These are phyloP conservation scores for Ammodytes dubius DNA, from an alignment of 2,113 vertebrate species.

Conservation along the genomic window DNA sequence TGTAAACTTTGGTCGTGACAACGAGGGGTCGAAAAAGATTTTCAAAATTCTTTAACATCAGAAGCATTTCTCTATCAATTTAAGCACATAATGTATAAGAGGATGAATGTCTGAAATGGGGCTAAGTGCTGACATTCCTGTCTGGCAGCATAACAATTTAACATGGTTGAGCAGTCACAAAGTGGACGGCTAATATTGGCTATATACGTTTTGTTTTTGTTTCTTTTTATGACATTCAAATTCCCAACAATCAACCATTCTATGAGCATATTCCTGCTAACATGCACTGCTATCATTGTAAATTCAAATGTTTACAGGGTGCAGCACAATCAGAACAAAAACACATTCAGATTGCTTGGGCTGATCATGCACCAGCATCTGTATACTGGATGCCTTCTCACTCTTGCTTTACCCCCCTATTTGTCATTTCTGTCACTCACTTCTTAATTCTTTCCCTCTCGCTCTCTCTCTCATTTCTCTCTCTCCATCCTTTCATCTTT, in stretches of 20 bases:
- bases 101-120: too few relatives aligned
- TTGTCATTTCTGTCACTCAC: conserved; percentile 36
- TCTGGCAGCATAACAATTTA: too few relatives aligned
- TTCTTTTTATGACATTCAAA: background rate
- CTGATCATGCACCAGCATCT: conserved; percentile 17
- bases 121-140: too few relatives aligned
- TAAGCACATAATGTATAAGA: too few relatives aligned
- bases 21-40: too few relatives aligned
- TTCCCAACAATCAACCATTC: background rate
- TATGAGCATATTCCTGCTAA: conserved; percentile 32
- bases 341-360: conserved; percentile 26
- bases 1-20: too few relatives aligned
- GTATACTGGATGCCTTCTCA: background rate
- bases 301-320: conserved; percentile 43
- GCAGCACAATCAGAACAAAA: background rate
- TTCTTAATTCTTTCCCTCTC: background rate
- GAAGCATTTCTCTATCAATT: too few relatives aligned
- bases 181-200: too few relatives aligned
- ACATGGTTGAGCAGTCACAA: too few relatives aligned
- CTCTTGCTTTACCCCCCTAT: background rate
- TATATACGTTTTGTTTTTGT: too few relatives aligned
- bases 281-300: conserved; percentile 6
- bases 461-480: background rate
- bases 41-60: too few relatives aligned
- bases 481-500: background rate